Base-by-base conservation (phyloP, 2,888 invertebrate genomes). In the Latheticus oryzae region DNA sequence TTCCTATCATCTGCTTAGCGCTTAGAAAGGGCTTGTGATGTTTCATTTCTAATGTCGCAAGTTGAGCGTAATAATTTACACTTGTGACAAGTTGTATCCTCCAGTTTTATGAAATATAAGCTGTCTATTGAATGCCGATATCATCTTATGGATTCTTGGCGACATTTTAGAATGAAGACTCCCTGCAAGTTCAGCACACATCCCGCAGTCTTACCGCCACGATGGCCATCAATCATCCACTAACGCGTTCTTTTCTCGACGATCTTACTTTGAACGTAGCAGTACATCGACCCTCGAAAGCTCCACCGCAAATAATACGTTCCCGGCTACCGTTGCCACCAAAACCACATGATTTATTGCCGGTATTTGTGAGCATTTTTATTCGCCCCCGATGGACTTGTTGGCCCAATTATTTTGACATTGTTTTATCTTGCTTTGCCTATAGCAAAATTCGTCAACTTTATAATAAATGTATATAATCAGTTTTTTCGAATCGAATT, bases 161-260 rank as follows among this genome's bases (percentile, higher is more conserved):
- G 51, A 51, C 51, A 38, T 51, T 30, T 30, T 30, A 40, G 51
- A 51, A 17, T 38, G 51, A 51, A 42, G 48, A 37, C 30, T 45
- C 55, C 37, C 47, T 40, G 40, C 24, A 26, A 33, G 37, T 40
- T 51, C 28, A 13, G 24, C 42, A 35, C 50, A 50, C 35, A 40
- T 51, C 51, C 51, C 42, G 51, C 28, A 30, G 56, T 40, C 32
- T 57, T 51, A 57, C 43, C 37, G 26, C 40, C 38, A 17, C 38
- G 51, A 24, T 28, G 26, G 45, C 52, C 57, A 57, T 57, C 57
- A 51, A 57, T 57, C 57, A 57, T 57, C 50, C 35, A 28, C 35
- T 45, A 57, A 51, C 52, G 24, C 32, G 40, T 43, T 43, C 33
- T 43, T 26, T 53, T 42, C 37, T 38, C 17, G 50, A 21, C 38